phyloP scores from a whole-genome alignment of 2,888 invertebrate genomes.

The Protula sp. region DNA sequence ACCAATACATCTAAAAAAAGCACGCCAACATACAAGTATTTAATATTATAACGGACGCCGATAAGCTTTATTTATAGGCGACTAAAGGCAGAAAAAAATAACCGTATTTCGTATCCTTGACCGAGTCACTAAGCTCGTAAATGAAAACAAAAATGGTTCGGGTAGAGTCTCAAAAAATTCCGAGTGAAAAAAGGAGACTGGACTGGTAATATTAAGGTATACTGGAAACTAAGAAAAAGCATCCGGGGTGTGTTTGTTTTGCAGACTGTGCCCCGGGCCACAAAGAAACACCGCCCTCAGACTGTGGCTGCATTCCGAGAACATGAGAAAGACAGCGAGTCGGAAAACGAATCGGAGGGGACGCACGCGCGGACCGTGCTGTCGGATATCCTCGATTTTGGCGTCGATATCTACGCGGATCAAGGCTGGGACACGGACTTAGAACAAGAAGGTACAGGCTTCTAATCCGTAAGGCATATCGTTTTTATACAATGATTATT shows the following conservation, averaged over 20 bases:
- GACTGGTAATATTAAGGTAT: background rate
- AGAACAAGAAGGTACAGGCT: conserved; percentile 47
- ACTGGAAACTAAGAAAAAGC: too few relatives aligned
- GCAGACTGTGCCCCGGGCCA: background rate
- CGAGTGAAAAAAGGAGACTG: too few relatives aligned
- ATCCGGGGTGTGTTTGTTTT: too few relatives aligned
- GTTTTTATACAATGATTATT: background rate
- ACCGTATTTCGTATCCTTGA: too few relatives aligned
- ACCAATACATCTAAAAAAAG: too few relatives aligned
- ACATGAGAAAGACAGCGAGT: conserved; percentile 1
- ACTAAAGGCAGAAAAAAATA: too few relatives aligned
- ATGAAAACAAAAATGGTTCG: too few relatives aligned
- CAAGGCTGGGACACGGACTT: conserved; percentile 50
- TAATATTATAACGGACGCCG: too few relatives aligned
- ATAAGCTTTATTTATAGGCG: too few relatives aligned
- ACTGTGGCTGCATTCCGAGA: background rate
- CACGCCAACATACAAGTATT: too few relatives aligned
- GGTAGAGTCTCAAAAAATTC: too few relatives aligned
- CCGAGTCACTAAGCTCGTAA: too few relatives aligned
- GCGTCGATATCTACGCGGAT: conserved; percentile 30
- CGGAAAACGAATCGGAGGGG: background rate
- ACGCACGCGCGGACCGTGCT: background rate
- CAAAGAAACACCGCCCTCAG: background rate
- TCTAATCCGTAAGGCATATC: background rate
- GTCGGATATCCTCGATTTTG: conserved; percentile 15